Base-by-base conservation (phyloP, 1,140 invertebrate genomes). In the Drosophila ironensis region DNA sequence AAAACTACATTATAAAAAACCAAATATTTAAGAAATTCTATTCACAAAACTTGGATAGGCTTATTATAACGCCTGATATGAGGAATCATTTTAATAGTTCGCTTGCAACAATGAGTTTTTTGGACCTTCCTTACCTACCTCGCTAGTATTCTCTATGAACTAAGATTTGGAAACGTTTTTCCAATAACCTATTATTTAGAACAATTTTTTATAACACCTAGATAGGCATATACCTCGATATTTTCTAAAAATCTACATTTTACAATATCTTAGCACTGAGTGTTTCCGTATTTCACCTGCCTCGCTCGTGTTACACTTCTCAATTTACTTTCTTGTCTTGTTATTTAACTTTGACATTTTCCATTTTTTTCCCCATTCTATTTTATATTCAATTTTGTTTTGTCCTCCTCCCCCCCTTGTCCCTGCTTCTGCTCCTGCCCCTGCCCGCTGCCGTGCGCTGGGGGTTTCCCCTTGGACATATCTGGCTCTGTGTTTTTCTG, bases 331-430 rank as follows among this genome's bases (percentile, higher is more conserved):
- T 24, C 48, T 33, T 35, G 41, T 24, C 48, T 33, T 35, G 41
- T 64, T 24, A 20, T 46, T 41, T 28, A 33, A 12, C 14, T 33
- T 33, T 33, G 30, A 4, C 11, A 33, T 33, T 33, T 33, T 33
- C 30, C 30, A 33, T 33, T 52, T 72, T 72, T 63, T 72, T 22
- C 14, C 30, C 14, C 30, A 54, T 53, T 46, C 37, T 47, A 64
- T 78, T 78, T 80, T 78, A 33, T 33, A 33, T 33, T 33, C 75
- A 80, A 73, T 80, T 78, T 80, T 73, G 69, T 73, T 78, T 74
- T 80, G 45, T 80, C 57, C 64, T 28, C 50, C n/a, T 16, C 67
- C 40, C 14, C 35, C 59, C 40, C 42, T 25, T n/a, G n/a, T n/a
- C 30, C 30, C 30, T 12, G 30, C 30, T 33, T 27, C 25, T 3